Base-by-base conservation (phyloP, 2,113 vertebrate species). In the Epinephelus moara region DNA sequence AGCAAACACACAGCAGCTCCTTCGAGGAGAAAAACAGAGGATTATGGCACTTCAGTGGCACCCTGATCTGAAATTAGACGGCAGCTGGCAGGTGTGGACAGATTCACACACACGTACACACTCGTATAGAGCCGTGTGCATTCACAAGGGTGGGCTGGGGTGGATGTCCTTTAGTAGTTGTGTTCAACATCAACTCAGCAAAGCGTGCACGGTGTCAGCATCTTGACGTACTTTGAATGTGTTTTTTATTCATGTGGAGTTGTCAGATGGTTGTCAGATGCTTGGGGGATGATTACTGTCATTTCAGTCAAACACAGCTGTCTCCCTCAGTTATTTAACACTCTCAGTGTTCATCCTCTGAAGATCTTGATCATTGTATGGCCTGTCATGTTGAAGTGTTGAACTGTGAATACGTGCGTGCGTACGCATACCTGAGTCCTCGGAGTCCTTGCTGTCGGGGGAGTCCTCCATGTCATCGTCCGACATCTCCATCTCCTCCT, bases 401-500 rank as follows among this genome's bases (percentile, higher is more conserved):
- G 78, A 74, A 70, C 50, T 61, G 81, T 21, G 23, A 52, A 53
- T 56, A 21, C 9, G 6, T 4, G 49, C 33, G 66, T 80, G 70
- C 27, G 53, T 66, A 74, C 81, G 59, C 89, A 87, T 97, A 99
- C 98, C 97, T 67, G 96, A 96, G 90, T 99, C 97, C 63, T 98
- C 97, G 0, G 95, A 96, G 94, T 98, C 97, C 89, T 97, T 99
- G 91, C 94, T 95, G 87, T 98, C 97, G 2, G 89, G 90, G 19
- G 52, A 7, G n/a, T 96, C 94, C 89, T 97, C 97, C 94, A 97
- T 97, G 93, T 99, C 98, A 33, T 99, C 98, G 37, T 99, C 98
- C 15, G 98, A 99, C 97, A 99, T 99, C 88, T 99, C 98, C 98
- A 99, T 99, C 92, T 98, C 97, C 91, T 99, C 98, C 93, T 99